Percentiles rank a stretch among this genome's conserved stretches.
These are phyloP conservation scores for Magallana angulata DNA, from an alignment of 1,140 invertebrate species.

Conservation along the genomic window DNA sequence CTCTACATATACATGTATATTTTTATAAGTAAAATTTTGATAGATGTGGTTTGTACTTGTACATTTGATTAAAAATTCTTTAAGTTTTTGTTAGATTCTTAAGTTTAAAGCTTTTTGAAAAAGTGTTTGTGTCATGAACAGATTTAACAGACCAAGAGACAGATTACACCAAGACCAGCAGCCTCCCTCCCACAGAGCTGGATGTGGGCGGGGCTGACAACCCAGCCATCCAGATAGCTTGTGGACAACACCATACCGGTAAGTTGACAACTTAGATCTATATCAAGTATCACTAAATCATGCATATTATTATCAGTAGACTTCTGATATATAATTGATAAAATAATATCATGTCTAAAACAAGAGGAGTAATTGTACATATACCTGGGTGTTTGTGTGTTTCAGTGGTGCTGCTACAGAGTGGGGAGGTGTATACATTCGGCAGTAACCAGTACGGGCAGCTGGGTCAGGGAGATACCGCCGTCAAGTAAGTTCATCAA, in stretches of 20 bases:
- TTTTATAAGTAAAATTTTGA: too few relatives aligned
- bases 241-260: constrained; percentile 93
- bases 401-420: constrained; percentile 84
- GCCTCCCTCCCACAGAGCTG: constrained; percentile 89
- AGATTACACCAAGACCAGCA: constrained; percentile 82
- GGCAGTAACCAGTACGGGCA: constrained; percentile 96
- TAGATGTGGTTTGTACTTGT: too few relatives aligned
- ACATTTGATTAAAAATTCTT: too few relatives aligned
- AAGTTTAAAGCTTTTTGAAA: too few relatives aligned
- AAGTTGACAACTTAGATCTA: constrained; percentile 35
- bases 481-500: constrained; percentile 59
- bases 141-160: constrained; percentile 76
- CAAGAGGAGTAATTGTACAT: neutral
- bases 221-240: constrained; percentile 90
- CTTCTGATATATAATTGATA: too few relatives aligned
- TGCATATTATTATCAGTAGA: too few relatives aligned
- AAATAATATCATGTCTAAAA: too few relatives aligned
- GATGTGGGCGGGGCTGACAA: constrained; percentile 83
- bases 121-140: neutral
- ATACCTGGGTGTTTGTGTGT: constrained; percentile 57
- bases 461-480: constrained; percentile 91
- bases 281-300: too few relatives aligned
- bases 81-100: too few relatives aligned
- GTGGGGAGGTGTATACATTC: constrained; percentile 89
- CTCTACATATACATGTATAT: too few relatives aligned